Percentiles rank a stretch among this genome's conserved stretches.
Evolutionary conservation across 2,888 invertebrate species (phyloP).

Genomic region (Muschampia plurimacula): DNA sequence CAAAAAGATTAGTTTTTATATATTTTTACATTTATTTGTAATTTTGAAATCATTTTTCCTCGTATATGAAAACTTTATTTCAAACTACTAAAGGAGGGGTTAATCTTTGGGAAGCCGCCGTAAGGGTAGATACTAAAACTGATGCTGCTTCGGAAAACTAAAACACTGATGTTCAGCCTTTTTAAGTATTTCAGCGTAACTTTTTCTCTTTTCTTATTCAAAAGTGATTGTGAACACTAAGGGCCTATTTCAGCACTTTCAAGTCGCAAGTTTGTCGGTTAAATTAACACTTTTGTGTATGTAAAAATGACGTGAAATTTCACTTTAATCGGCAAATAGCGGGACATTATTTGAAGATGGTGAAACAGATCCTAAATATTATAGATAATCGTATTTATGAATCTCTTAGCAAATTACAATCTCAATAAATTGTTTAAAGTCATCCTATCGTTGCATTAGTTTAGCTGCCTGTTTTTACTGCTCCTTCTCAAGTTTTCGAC

Average conservation of each 20-base stretch:
- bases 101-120: not conserved
- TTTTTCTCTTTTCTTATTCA: too few relatives aligned
- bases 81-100: slow-evolving; percentile 39
- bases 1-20: slow-evolving; percentile 22
- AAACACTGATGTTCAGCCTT: too few relatives aligned
- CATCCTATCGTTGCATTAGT: not conserved
- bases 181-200: too few relatives aligned
- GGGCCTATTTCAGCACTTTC: too few relatives aligned
- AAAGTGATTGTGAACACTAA: too few relatives aligned
- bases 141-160: not conserved
- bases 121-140: not conserved
- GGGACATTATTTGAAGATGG: too few relatives aligned
- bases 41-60: slow-evolving; percentile 26
- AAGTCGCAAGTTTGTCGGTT: too few relatives aligned
- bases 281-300: too few relatives aligned
- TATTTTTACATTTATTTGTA: slow-evolving; percentile 28
- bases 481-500: not conserved
- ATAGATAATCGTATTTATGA: too few relatives aligned
- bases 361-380: too few relatives aligned
- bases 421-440: not conserved
- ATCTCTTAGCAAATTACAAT: not conserved
- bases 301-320: too few relatives aligned
- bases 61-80: slow-evolving; percentile 42
- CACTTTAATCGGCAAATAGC: too few relatives aligned
- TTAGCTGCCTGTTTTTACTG: not conserved